Conservation (phyloP, 2,113 vertebrate species). For the Bufo gargarizans region DNA sequence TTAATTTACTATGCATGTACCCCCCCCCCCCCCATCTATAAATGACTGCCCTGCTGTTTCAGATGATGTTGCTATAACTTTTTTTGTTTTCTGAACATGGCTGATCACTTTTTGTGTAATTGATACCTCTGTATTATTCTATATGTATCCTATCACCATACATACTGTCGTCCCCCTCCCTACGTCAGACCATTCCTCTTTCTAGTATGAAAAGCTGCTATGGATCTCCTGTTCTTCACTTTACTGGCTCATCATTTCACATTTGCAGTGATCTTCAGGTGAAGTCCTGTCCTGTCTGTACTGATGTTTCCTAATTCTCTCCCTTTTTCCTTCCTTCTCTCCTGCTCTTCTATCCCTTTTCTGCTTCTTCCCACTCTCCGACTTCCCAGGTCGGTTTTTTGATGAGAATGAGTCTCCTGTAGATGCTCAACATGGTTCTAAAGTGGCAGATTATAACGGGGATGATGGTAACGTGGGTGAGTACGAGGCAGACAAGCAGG, state of each 20-base stretch:
- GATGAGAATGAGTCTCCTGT: conserved; percentile 99
- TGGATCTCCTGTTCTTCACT: background rate
- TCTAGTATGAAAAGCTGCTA: background rate
- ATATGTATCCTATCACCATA: background rate
- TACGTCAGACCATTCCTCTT: background rate
- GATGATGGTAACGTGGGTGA: conserved; percentile 99
- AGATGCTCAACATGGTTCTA: conserved; percentile 98
- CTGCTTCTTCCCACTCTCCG: conserved; percentile 88
- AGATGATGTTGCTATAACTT: background rate
- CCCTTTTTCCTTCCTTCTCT: conserved; percentile 56
- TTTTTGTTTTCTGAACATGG: background rate
- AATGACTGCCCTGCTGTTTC: background rate
- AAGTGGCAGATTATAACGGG: conserved; percentile 99
- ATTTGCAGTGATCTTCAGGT: conserved; percentile 21
- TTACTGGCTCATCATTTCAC: background rate
- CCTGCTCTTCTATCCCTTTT: conserved; percentile 64
- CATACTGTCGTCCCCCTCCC: background rate
- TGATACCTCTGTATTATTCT: background rate
- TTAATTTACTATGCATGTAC: background rate
- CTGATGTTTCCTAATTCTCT: conserved; percentile 42
- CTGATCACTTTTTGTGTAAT: background rate
- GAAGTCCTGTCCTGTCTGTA: conserved; percentile 25
- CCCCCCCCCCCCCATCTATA: background rate
- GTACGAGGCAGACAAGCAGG: conserved; percentile 99
- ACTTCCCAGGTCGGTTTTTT: conserved; percentile 99